Evolutionary conservation across 2,888 invertebrate species (phyloP).

Genomic region (Cataglyphis cursor): DNA sequence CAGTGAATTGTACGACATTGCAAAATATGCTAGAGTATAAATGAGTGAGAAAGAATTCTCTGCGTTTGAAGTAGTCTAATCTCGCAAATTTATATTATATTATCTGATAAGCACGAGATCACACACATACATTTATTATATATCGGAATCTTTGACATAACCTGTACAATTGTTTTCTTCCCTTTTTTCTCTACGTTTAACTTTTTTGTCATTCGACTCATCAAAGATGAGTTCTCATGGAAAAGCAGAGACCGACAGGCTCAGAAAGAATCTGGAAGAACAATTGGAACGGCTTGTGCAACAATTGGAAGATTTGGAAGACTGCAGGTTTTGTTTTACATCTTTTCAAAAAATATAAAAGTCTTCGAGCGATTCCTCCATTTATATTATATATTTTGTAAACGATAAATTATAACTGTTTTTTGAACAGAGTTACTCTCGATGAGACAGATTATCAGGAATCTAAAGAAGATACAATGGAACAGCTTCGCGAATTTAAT

Average conservation of each 20-base stretch:
- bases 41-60: neutral
- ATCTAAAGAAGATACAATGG: conserved; percentile 90
- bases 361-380: neutral
- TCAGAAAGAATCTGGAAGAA: conserved; percentile 90
- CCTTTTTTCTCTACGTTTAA: neutral
- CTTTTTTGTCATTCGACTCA: conserved; percentile 24
- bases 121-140: neutral
- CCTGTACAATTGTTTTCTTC: neutral
- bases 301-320: conserved; percentile 91
- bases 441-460: conserved; percentile 90
- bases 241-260: conserved; percentile 89
- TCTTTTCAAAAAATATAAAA: neutral
- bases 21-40: neutral
- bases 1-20: neutral
- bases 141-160: conserved; percentile 1
- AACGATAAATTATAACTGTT: neutral
- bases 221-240: conserved; percentile 87
- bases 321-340: conserved; percentile 88
- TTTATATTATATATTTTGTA: neutral
- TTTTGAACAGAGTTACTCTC: conserved; percentile 88
- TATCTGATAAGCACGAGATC: neutral
- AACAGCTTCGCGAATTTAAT: conserved; percentile 91
- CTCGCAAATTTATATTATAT: neutral
- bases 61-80: neutral
- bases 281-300: conserved; percentile 91